A percentile compares a stretch with the other conserved stretches of the same genome.
phyloP scores from a whole-genome alignment of 2,113 vertebrate genomes.

The Loxodonta africana region DNA sequence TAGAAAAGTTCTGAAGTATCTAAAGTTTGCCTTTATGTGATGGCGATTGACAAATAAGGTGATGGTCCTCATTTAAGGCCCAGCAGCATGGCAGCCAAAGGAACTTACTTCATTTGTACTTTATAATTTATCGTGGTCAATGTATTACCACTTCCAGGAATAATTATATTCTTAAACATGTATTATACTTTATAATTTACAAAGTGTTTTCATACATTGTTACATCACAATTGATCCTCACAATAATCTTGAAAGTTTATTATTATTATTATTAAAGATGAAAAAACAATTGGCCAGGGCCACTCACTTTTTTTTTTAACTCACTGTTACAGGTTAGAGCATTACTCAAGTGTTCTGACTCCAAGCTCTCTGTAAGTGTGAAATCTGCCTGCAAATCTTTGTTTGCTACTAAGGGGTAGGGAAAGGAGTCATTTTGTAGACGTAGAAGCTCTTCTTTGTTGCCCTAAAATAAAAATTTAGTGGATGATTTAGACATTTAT shows the following conservation, averaged over 20 bases:
- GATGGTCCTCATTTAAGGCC: background rate
- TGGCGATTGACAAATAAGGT: background rate
- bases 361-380: background rate
- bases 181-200: background rate
- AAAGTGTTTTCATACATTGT: background rate
- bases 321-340: background rate
- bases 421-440: background rate
- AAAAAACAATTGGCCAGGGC: background rate
- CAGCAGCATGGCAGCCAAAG: background rate
- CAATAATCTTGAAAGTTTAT: background rate
- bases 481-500: background rate
- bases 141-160: background rate
- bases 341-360: background rate
- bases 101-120: background rate
- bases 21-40: background rate
- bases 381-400: background rate
- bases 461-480: background rate
- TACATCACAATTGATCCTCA: background rate
- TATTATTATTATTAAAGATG: background rate
- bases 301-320: too few relatives aligned
- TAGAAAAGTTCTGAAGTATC: background rate
- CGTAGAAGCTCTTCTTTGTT: background rate
- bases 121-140: background rate
- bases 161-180: background rate
- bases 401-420: background rate